phyloP scores from a whole-genome alignment of 2,797 vertebrate species.

The Rhinophrynus dorsalis region DNA sequence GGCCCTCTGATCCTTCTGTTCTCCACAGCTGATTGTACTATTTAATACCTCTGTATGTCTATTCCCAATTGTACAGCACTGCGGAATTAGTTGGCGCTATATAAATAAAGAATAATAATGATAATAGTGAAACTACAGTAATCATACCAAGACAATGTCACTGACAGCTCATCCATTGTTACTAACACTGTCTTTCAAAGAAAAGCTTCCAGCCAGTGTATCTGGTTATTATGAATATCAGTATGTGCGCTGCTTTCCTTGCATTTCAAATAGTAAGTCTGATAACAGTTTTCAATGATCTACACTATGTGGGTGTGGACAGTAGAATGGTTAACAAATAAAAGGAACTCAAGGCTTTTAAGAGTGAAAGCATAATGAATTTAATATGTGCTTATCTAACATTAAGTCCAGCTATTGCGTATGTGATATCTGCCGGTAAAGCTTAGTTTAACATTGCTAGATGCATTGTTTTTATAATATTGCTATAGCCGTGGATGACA shows the following conservation, averaged over 20 bases:
- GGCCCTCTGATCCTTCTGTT: no score
- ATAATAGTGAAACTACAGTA: no score
- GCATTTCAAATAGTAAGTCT: background rate
- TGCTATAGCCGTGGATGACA: background rate
- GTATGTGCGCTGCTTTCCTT: background rate
- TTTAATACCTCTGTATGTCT: no score
- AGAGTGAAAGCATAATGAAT: conserved; percentile 4
- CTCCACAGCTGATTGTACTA: no score
- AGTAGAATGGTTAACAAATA: background rate
- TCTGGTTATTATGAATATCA: background rate
- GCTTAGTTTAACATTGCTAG: background rate
- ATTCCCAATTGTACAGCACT: no score
- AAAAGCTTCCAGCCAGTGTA: no score
- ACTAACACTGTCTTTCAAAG: background rate
- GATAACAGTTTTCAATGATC: background rate
- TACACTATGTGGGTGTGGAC: background rate
- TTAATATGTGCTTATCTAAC: conserved; percentile 1
- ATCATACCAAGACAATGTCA: no score
- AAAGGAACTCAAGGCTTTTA: background rate
- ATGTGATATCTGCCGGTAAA: background rate
- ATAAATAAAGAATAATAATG: no score
- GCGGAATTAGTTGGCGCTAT: no score
- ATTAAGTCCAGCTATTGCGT: conserved; percentile 3
- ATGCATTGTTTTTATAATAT: no score
- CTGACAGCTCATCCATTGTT: no score